These are phyloP conservation scores for Pseudonaja textilis DNA, from an alignment of 2,113 vertebrate species.

Conservation along the genomic window DNA sequence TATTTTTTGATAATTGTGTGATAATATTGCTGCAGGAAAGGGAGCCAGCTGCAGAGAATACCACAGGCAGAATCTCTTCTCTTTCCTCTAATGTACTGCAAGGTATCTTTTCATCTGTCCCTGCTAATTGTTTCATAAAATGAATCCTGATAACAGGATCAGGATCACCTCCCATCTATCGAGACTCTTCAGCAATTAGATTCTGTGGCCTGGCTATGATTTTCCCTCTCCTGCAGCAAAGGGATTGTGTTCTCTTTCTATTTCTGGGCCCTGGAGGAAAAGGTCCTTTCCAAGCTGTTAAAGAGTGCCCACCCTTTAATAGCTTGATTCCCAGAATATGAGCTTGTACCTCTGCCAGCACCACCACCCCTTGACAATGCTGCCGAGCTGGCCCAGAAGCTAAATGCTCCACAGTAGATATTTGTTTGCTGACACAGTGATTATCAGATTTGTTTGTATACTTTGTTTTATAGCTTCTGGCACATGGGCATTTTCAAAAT, in stretches of 20 bases:
- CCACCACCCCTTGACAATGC: background rate
- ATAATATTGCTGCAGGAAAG: background rate
- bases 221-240: background rate
- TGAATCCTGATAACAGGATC: background rate
- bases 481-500: background rate
- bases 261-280: background rate
- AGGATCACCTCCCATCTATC: background rate
- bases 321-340: background rate
- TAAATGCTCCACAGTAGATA: background rate
- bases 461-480: background rate
- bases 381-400: background rate
- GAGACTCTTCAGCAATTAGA: background rate
- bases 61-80: background rate
- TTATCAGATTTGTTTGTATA: background rate
- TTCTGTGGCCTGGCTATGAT: background rate
- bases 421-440: background rate
- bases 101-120: background rate
- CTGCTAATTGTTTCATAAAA: slow-evolving; percentile 13
- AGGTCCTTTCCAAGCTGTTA: background rate
- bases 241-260: background rate
- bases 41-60: background rate
- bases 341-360: background rate
- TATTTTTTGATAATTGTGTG: background rate
- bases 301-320: background rate
- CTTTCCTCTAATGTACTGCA: background rate